Conservation (phyloP, 2,888 invertebrate genomes). For the Cephus spinipes region DNA sequence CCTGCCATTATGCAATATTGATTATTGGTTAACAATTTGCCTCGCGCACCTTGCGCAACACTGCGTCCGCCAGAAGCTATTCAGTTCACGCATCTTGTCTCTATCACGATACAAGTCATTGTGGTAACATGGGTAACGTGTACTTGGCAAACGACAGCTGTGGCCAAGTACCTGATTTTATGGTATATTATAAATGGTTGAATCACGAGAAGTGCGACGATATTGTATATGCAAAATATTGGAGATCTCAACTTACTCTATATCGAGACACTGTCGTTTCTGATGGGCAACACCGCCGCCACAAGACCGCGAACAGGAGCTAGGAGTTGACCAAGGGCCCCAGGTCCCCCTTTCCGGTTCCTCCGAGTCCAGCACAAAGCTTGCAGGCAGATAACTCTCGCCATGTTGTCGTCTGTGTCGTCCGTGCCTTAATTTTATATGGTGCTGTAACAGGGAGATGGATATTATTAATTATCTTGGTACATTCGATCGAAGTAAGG, state of each 20-base stretch:
- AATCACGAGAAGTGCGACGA: background rate
- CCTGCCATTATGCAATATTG: slow-evolving; percentile 18
- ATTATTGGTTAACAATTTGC: slow-evolving; percentile 8
- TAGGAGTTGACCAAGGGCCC: slow-evolving; percentile 87
- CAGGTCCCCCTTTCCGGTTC: slow-evolving; percentile 77
- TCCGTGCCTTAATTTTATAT: slow-evolving; percentile 68
- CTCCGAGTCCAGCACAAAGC: slow-evolving; percentile 78
- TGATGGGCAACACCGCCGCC: slow-evolving; percentile 94
- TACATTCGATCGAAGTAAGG: background rate
- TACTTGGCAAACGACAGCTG: background rate
- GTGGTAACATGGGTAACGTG: background rate
- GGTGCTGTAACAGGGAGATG: slow-evolving; percentile 70
- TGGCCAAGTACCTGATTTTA: background rate
- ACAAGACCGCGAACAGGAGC: slow-evolving; percentile 90
- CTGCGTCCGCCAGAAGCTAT: background rate
- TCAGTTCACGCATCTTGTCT: slow-evolving; percentile 1
- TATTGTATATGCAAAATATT: slow-evolving; percentile 7
- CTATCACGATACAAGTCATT: background rate
- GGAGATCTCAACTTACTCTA: slow-evolving; percentile 68
- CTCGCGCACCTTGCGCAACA: background rate
- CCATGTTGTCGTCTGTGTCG: slow-evolving; percentile 84
- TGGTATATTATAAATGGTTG: background rate
- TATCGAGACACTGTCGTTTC: slow-evolving; percentile 79
- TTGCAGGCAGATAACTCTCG: slow-evolving; percentile 79
- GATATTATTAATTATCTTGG: slow-evolving; percentile 24